A percentile compares a stretch with the other conserved stretches of the same genome.
phyloP scores from a whole-genome alignment of 2,888 invertebrate genomes.

The Acleris cristana region DNA sequence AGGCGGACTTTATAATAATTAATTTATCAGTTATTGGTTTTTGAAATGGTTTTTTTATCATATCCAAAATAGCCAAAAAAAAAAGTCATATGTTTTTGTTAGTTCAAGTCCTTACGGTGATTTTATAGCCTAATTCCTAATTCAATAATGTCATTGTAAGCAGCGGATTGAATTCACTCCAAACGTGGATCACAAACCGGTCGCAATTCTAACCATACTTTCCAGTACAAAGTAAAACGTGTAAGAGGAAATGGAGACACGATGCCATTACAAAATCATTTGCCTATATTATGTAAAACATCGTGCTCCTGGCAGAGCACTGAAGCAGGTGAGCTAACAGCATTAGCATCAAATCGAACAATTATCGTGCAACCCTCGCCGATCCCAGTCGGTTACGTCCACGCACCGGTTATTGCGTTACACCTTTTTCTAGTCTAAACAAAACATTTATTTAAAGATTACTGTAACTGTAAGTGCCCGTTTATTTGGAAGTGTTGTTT shows the following conservation, averaged over 20 bases:
- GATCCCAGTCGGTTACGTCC: constrained; percentile 36
- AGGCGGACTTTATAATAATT: no score
- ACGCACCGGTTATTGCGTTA: constrained; percentile 23
- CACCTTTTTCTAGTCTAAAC: constrained; percentile 23
- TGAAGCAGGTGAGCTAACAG: constrained; percentile 41
- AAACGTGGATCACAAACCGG: no score
- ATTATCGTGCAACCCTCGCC: constrained; percentile 42
- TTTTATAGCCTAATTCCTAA: no score
- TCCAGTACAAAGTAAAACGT: not conserved
- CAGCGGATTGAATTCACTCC: no score
- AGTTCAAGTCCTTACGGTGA: no score
- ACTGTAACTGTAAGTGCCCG: constrained; percentile 2
- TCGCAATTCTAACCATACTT: not conserved
- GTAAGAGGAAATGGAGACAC: constrained; percentile 3
- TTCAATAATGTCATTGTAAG: not conserved
- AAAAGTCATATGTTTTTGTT: no score
- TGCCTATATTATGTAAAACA: constrained; percentile 40
- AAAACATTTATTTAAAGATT: constrained; percentile 19
- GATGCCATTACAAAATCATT: constrained; percentile 6
- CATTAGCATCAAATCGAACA: constrained; percentile 46
- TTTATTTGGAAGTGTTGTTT: not conserved
- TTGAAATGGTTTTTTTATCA: no score
- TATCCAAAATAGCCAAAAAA: no score
- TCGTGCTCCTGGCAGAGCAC: constrained; percentile 43
- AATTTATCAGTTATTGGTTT: no score